Evolutionary conservation across 2,888 invertebrate genomes (phyloP).

Genomic region (Phrixothrix hirtus): DNA sequence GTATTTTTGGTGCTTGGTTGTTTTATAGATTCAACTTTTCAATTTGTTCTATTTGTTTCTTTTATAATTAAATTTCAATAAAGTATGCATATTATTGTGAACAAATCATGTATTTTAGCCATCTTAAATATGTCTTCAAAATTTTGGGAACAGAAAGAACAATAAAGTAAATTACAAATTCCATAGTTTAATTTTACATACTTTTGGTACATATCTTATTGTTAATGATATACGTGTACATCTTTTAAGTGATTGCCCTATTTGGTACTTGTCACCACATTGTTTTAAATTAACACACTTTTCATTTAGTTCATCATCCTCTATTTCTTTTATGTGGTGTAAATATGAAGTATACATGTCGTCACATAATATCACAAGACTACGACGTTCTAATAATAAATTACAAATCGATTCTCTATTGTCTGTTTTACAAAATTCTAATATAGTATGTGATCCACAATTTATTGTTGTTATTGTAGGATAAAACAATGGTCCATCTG

Average conservation of each 20-base stretch:
- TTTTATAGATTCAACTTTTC: too few relatives aligned
- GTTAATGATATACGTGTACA: constrained; percentile 84
- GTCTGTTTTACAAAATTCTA: constrained; percentile 74
- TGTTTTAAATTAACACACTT: constrained; percentile 67
- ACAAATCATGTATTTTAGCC: too few relatives aligned
- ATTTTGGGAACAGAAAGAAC: too few relatives aligned
- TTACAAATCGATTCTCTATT: constrained; percentile 64
- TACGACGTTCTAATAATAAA: constrained; percentile 82
- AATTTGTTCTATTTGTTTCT: too few relatives aligned
- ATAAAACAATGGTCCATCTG: constrained; percentile 92
- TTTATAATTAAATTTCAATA: too few relatives aligned
- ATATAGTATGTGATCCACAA: constrained; percentile 86
- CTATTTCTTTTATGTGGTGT: constrained; percentile 81
- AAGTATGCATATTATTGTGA: too few relatives aligned
- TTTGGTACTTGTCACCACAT: constrained; percentile 61
- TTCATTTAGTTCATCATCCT: constrained; percentile 66
- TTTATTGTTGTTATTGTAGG: constrained; percentile 92
- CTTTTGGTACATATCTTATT: constrained; percentile 91
- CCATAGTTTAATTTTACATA: constrained; percentile 71
- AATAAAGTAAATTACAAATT: constrained; percentile 9
- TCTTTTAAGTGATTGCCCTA: constrained; percentile 64
- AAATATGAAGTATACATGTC: constrained; percentile 81
- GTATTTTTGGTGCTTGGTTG: too few relatives aligned
- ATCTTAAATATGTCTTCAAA: too few relatives aligned
- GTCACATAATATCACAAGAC: constrained; percentile 83